Conservation (phyloP, 1,140 invertebrate genomes). For the Meloidogyne hapla region DNA sequence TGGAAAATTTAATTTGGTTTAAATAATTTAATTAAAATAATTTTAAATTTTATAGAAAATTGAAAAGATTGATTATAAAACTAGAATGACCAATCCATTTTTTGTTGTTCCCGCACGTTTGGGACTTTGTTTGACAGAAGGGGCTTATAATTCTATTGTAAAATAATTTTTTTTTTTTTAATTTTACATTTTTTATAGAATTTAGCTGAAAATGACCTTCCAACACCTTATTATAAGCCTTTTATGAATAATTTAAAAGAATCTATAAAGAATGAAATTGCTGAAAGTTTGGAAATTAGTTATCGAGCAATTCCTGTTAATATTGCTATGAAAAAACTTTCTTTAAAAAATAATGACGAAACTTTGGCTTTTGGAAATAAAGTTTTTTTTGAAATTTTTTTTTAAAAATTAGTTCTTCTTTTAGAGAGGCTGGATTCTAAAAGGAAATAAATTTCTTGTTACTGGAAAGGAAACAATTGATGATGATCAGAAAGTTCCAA, state of each 20-base stretch:
- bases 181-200: background rate
- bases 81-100: background rate
- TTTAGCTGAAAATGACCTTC: background rate
- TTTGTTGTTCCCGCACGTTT: background rate
- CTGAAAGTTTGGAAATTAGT: background rate
- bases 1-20: background rate
- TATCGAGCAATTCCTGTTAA: background rate
- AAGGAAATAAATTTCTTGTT: constrained; percentile 3
- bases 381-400: too few species aligned
- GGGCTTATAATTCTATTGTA: background rate
- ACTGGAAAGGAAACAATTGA: background rate
- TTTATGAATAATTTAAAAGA: background rate
- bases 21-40: background rate
- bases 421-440: background rate
- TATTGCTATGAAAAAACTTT: constrained; percentile 2
- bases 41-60: background rate
- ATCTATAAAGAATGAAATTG: background rate
- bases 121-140: background rate
- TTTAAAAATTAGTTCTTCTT: too few species aligned
- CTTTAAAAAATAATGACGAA: background rate
- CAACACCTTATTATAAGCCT: background rate
- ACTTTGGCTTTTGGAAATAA: background rate
- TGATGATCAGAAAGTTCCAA: background rate
- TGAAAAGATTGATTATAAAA: constrained; percentile 1
- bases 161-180: background rate